Percentiles rank a stretch among this genome's conserved stretches.
Evolutionary conservation across 2,888 invertebrate species (phyloP).

Genomic region (Dendrolimus pini): DNA sequence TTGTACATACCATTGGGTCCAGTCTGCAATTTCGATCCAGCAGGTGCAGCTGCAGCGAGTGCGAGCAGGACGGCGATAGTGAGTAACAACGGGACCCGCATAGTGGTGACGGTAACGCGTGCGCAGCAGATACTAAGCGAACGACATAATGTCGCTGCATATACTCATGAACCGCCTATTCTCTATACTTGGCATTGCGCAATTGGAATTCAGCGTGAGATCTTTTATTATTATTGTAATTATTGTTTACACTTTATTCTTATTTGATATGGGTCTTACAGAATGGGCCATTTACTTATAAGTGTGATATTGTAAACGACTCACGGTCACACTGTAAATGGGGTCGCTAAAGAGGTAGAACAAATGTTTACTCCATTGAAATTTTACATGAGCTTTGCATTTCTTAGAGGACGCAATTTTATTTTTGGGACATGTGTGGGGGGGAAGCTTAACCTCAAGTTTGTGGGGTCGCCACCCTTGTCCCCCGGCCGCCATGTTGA

Average conservation of each 20-base stretch:
- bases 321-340: too few species aligned
- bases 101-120: constrained; percentile 27
- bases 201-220: constrained; percentile 23
- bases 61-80: constrained; percentile 21
- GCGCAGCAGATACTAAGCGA: constrained; percentile 18
- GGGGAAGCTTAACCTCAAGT: too few species aligned
- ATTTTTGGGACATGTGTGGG: too few species aligned
- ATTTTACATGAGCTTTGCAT: too few species aligned
- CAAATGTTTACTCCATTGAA: too few species aligned
- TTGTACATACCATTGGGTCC: constrained; percentile 37
- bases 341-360: too few species aligned
- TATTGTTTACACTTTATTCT: too few species aligned
- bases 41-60: constrained; percentile 30
- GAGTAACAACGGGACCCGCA: constrained; percentile 41
- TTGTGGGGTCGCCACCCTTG: too few species aligned
- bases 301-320: neutral
- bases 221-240: neutral
- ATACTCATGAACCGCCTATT: neutral
- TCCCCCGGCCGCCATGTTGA: too few species aligned
- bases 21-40: constrained; percentile 38
- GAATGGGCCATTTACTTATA: too few species aligned
- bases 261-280: too few species aligned
- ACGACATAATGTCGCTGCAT: constrained; percentile 12
- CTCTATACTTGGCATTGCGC: constrained; percentile 1
- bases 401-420: too few species aligned